Conservation (phyloP, 2,888 invertebrate genomes). For the Leuctra nigra region DNA sequence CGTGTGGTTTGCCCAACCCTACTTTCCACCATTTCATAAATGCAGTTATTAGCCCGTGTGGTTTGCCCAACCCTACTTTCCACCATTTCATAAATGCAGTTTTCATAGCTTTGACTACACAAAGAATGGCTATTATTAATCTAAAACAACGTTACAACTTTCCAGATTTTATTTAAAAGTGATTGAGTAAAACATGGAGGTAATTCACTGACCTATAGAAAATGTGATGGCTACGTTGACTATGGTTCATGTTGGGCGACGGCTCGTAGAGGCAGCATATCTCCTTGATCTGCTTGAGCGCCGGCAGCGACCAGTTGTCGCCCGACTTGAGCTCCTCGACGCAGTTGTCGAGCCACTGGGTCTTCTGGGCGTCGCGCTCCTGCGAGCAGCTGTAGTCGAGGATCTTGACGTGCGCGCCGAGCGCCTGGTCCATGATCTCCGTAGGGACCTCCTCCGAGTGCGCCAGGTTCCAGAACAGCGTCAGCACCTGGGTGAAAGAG, state of each 20-base stretch:
- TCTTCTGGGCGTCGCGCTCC: slow-evolving; percentile 93
- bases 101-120: no score
- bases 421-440: slow-evolving; percentile 95
- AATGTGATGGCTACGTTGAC: slow-evolving; percentile 51
- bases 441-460: slow-evolving; percentile 94
- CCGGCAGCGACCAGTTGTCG: slow-evolving; percentile 90
- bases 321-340: slow-evolving; percentile 88
- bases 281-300: slow-evolving; percentile 90
- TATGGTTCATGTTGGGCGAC: slow-evolving; percentile 56
- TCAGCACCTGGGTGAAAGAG: slow-evolving; percentile 57
- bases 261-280: slow-evolving; percentile 93
- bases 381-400: slow-evolving; percentile 96
- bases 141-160: no score
- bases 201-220: slow-evolving; percentile 48
- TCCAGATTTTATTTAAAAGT: no score
- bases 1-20: no score
- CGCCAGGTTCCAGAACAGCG: slow-evolving; percentile 93
- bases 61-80: no score
- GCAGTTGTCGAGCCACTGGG: slow-evolving; percentile 91
- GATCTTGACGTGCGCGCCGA: slow-evolving; percentile 93
- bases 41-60: no score
- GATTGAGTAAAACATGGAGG: no score
- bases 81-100: no score
- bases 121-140: no score
- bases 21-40: no score